Percentiles rank a stretch among this genome's conserved stretches.
Conservation (phyloP, 1,140 invertebrate species). For the Brachionus calyciflorus region DNA sequence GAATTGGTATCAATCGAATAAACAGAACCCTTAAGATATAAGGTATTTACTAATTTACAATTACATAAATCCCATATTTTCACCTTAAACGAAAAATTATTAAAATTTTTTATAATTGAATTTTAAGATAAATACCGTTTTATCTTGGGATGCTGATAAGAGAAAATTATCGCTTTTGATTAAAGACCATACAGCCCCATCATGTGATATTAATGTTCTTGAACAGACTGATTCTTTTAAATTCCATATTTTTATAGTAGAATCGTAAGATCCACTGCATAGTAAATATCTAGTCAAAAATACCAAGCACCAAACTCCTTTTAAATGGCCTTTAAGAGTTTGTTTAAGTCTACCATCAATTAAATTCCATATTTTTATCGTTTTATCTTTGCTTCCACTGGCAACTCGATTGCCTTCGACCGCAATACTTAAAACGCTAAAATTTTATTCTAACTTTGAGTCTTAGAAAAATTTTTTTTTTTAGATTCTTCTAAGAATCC, state of each 20-base stretch:
- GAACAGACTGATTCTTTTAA: slow-evolving; percentile 51
- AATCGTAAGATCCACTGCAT: slow-evolving; percentile 55
- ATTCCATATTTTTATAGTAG: slow-evolving; percentile 57
- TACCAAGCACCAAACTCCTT: slow-evolving; percentile 56
- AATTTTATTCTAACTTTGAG: too few species aligned
- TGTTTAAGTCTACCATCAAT: slow-evolving; percentile 50
- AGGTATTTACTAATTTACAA: slow-evolving; percentile 52
- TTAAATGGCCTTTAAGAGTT: slow-evolving; percentile 54
- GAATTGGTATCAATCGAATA: slow-evolving; percentile 55
- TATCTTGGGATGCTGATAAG: slow-evolving; percentile 56
- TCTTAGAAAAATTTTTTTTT: too few species aligned
- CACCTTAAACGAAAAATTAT: slow-evolving; percentile 50
- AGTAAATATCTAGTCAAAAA: slow-evolving; percentile 55
- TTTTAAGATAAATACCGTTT: slow-evolving; percentile 50
- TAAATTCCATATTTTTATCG: slow-evolving; percentile 55
- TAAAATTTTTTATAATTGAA: background rate
- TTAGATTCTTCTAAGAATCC: too few species aligned
- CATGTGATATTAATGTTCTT: slow-evolving; percentile 54
- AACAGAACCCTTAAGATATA: slow-evolving; percentile 54
- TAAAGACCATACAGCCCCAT: slow-evolving; percentile 55
- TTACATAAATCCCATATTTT: slow-evolving; percentile 57
- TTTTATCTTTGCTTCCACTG: slow-evolving; percentile 54
- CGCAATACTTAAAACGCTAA: slow-evolving; percentile 53
- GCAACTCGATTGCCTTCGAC: slow-evolving; percentile 52
- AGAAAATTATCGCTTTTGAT: slow-evolving; percentile 50